Base-by-base conservation (phyloP, 2,113 vertebrate species). In the Gila orcuttii region DNA sequence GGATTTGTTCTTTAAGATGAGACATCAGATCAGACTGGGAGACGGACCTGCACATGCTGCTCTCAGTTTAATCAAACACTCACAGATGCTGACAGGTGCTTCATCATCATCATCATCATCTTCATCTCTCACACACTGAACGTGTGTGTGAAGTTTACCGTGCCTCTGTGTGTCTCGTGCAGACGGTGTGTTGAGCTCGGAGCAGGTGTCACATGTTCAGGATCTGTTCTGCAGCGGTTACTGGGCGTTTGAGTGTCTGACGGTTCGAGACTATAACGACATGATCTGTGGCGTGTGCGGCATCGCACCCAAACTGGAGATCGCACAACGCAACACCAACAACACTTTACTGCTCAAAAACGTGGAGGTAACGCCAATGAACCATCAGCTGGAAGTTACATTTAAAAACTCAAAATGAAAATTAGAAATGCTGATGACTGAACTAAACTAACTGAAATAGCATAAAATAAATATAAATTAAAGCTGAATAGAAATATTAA, bases 281-380 rank as follows among this genome's bases (percentile, higher is more conserved):
- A 99, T 99, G 98, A 99, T 99, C 92, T 99, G 98, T 86, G 98
- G 98, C 21, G 93, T 99, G 89, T 99, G 98, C 82, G 98, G 98
- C 3, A 94, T 99, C 84, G 96, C 96, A 68, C 98, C 98, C 75
- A 99, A 97, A 90, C 90, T 99, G 85, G 97, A 99, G 93, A 94
- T 99, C 86, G 96, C 97, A 5, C 96, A 96, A 86, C 94, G 98
- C 86, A 94, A 95, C 90, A 87, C 92, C 11, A 94, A 93, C 88
- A 97, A 96, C 7, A 96, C 96, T 52, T 93, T 99, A 89, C 95
- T 96, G 81, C 95, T 99, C 50, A 96, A 95, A 90, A 97, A 97
- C n/a, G 96, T 97, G 92, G 97, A 99, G 96, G 98, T 97, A 90
- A 84, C 81, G 4, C 9, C 15, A 10, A 12, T 19, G 25, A 23